Percentiles rank a stretch among this genome's conserved stretches.
phyloP scores from a whole-genome alignment of 2,888 invertebrate species.

The Adelognathus sp. region DNA sequence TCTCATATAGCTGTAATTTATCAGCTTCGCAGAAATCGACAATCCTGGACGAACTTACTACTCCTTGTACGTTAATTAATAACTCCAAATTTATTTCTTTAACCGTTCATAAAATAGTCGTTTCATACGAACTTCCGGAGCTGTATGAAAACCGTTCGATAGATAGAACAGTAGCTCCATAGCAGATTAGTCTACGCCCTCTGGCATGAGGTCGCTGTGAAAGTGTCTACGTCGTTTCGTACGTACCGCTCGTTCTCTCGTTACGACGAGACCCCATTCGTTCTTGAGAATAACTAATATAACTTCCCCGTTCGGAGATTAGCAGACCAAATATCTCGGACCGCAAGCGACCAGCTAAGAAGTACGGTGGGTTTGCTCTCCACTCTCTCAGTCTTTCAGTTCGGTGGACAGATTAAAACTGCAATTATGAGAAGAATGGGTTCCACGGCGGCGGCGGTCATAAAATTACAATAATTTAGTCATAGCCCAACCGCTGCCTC shows the following conservation, averaged over 20 bases:
- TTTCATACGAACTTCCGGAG: conserved; percentile 37
- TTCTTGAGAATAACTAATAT: conserved; percentile 13
- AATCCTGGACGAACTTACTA: too few relatives aligned
- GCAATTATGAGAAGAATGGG: conserved; percentile 75
- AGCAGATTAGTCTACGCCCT: not conserved
- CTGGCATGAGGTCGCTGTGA: not conserved
- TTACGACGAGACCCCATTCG: conserved; percentile 13
- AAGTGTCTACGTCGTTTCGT: conserved; percentile 44
- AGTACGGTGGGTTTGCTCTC: conserved; percentile 20
- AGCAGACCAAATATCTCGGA: conserved; percentile 36
- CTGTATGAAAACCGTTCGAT: not conserved
- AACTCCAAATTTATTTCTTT: too few relatives aligned
- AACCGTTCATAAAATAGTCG: not conserved
- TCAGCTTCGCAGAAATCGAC: too few relatives aligned
- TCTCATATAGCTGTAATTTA: too few relatives aligned
- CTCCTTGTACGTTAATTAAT: too few relatives aligned
- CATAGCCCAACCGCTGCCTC: conserved; percentile 53
- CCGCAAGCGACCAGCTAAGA: conserved; percentile 18
- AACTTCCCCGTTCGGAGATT: conserved; percentile 29
- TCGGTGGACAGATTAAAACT: conserved; percentile 73
- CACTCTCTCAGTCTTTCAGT: conserved; percentile 63
- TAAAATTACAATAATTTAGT: conserved; percentile 74
- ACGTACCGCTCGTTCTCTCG: conserved; percentile 42
- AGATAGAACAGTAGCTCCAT: not conserved
- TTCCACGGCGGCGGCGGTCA: conserved; percentile 60